These are phyloP conservation scores for Myiothlypis coronata DNA, from an alignment of 2,797 vertebrate species.

Conservation along the genomic window DNA sequence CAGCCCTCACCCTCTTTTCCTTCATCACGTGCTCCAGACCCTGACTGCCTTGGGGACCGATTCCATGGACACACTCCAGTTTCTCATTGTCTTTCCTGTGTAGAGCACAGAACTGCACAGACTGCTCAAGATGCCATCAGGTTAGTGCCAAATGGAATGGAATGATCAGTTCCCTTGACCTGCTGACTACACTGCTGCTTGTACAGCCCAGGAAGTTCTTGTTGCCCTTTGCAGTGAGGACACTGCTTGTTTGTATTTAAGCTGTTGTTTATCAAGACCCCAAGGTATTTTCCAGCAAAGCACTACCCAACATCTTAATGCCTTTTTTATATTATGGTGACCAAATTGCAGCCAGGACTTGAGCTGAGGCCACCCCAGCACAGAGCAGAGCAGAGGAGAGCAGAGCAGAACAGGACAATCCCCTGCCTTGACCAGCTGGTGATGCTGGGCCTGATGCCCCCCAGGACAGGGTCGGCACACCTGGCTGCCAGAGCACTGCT, in stretches of 20 bases:
- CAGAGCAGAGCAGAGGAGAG: not conserved
- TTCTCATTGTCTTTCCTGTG: not conserved
- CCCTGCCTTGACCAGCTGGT: accelerated
- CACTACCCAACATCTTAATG: not conserved
- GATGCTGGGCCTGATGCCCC: not conserved
- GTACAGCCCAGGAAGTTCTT: not conserved
- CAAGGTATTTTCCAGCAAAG: not conserved
- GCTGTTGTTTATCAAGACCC: not conserved
- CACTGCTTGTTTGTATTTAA: not conserved
- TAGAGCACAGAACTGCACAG: not conserved
- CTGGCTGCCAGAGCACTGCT: not conserved
- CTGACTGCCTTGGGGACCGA: not conserved
- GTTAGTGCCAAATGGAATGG: not conserved
- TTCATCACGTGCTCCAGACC: not conserved
- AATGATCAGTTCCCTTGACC: not conserved
- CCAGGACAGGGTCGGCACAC: accelerated
- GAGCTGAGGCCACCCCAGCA: accelerated
- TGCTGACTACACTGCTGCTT: not conserved
- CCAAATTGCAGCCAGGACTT: not conserved
- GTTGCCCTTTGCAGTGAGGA: not conserved
- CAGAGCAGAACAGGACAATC: not conserved
- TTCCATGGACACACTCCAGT: not conserved
- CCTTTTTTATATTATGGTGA: not conserved
- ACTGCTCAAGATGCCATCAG: not conserved
- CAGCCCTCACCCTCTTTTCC: not conserved